Evolutionary conservation across 2,113 vertebrate species (phyloP), one percentile per base, ranked within the genome.

Genomic region (Brienomyrus brachyistius): DNA sequence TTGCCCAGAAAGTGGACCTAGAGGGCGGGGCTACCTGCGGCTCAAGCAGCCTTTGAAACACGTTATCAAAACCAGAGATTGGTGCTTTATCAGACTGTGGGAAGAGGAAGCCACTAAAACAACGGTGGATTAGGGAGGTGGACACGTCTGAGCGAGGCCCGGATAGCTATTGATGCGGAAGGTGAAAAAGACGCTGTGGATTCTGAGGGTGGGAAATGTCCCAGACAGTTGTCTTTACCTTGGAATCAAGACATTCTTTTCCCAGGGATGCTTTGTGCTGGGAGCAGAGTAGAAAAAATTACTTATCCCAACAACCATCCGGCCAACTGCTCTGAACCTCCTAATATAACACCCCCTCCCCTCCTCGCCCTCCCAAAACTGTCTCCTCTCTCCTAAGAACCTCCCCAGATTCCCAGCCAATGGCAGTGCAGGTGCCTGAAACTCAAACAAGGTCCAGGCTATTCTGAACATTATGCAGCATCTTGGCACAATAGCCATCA

Each of bases 91-190:
- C 94, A 94, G 93, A 94, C 96, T 97, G 96, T 96, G 96, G 96
- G 96, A 97, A 97, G 95, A 96, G 96, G 96, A 96, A 97, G 95
- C 95, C 94, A 91, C 95, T 97, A 95, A 96, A 97, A 96, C 96
- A 97, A 97, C 95, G 95, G 88, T 66, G 96, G 96, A 97, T 97
- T 97, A 97, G 93, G 92, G 93, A 15, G 90, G 93, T 92, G 92
- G 86, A 92, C 91, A 95, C 92, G 95, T 95, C 94, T 96, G 94
- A 96, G 91, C 89, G 95, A 92, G 92, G 92, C 95, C 88, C 89
- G 93, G 94, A 96, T 96, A 94, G 94, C 95, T 95, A 95, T 95
- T 97, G 96, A 96, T 95, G 95, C 95, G 95, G 94, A 96, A 96
- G 95, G 95, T 96, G 96, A 96, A 95, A 96, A 96, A 96, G 95